Evolutionary conservation across 2,888 invertebrate species (phyloP), one percentile per base, ranked within the genome.

Genomic region (Bombylius major): DNA sequence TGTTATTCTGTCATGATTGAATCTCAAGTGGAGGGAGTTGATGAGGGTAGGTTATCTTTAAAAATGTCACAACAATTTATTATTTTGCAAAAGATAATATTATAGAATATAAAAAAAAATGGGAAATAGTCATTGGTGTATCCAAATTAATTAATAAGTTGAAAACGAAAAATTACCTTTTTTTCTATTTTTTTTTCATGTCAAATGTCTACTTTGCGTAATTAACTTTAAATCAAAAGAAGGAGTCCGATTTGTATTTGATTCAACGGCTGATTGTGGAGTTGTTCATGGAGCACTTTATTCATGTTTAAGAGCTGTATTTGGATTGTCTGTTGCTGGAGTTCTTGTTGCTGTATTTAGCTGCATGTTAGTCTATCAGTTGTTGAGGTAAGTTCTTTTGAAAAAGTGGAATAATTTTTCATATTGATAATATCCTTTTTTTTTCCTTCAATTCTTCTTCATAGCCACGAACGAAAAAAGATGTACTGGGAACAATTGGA

Each of bases 401-500:
- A 39, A 39, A 39, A 4, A 39, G 12, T 1, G 44, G 5, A 4
- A 31, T 36, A 5, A 4, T 36, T 36, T 39, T 23, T 47, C 13
- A 9, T 23, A 23, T 23, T 23, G 23, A 23, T 23, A 23, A 23
- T 2, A 23, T 23, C 3, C 23, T 1, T 23, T 23, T 23, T 23
- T 23, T 2, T 23, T 23, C 5, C 14, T n/a, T 36, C 55, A 5
- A 31, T 14, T 45, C 47, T 13, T 47, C 53, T 42, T 69, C 75
- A 5, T 67, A 90, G 91, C 63, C 93, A 93, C 69, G 93, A 93
- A 73, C 85, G 89, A 60, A 93, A 93, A 77, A 93, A 92, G 75
- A 91, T 90, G 86, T 93, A 93, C 71, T 93, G 93, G 92, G 91
- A 91, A 66, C 91, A 93, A 75, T 69, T 93, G 71, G 92, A 92